Evolutionary conservation across 2,797 vertebrate species (phyloP).

Genomic region (Danio tinwini): DNA sequence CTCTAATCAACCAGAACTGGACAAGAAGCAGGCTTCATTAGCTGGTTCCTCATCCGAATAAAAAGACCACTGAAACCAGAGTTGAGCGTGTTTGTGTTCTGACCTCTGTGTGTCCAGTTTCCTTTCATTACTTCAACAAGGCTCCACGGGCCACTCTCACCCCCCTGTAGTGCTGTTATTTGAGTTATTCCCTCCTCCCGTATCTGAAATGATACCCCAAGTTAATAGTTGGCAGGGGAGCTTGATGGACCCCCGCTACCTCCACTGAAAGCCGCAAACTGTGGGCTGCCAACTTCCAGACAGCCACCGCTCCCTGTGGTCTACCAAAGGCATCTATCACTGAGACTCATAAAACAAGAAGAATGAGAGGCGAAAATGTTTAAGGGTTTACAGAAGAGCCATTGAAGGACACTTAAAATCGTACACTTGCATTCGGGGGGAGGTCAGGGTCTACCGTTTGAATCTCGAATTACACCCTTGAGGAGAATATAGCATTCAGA

Average conservation of each 20-base stretch:
- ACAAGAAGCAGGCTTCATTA: constrained; percentile 32
- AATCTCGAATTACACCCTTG: constrained; percentile 68
- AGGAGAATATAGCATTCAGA: constrained; percentile 24
- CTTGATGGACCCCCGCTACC: constrained; percentile 51
- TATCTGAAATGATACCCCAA: constrained; percentile 56
- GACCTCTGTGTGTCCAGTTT: constrained; percentile 39
- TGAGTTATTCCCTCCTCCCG: constrained; percentile 49
- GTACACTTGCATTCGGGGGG: constrained; percentile 60
- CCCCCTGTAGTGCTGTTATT: constrained; percentile 51
- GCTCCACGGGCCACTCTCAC: constrained; percentile 14
- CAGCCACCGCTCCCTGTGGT: constrained; percentile 75
- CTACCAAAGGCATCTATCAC: constrained; percentile 70
- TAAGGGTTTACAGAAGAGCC: constrained; percentile 60
- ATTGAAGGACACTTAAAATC: constrained; percentile 9
- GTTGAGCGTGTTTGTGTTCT: neutral
- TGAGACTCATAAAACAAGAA: constrained; percentile 70
- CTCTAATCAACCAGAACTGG: constrained; percentile 1
- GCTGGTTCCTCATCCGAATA: constrained; percentile 12
- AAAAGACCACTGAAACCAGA: neutral
- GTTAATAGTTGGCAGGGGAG: constrained; percentile 62
- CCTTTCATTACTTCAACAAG: constrained; percentile 40
- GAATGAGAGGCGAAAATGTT: constrained; percentile 63
- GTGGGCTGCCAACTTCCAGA: constrained; percentile 72
- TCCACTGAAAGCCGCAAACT: constrained; percentile 30
- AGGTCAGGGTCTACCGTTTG: constrained; percentile 72